Conservation (phyloP, 2,797 vertebrate genomes). For the Sciurus vulgaris region DNA sequence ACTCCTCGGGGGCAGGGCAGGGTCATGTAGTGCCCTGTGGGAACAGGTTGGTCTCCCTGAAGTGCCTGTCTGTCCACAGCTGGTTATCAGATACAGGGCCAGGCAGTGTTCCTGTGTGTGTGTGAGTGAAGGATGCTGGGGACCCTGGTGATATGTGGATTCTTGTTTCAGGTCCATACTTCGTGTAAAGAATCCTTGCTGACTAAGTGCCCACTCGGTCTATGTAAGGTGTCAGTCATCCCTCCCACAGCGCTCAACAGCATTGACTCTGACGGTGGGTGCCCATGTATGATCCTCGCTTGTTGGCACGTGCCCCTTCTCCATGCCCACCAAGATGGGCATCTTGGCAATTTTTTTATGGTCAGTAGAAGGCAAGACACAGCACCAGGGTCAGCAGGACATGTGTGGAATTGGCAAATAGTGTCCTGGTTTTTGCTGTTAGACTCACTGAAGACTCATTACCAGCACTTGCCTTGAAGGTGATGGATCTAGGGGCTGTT, state of each 20-base stretch:
- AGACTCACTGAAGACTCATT: background rate
- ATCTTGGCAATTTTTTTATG: background rate
- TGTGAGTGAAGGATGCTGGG: rapidly evolving
- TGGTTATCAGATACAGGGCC: background rate
- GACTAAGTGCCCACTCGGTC: constrained; percentile 95
- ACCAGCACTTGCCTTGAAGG: background rate
- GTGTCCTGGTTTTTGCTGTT: background rate
- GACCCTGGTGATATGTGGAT: background rate
- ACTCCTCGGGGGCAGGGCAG: background rate
- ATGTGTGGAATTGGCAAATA: background rate
- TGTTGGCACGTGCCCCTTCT: background rate
- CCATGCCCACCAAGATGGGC: rapidly evolving
- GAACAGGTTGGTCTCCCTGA: background rate
- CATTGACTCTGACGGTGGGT: constrained; percentile 97
- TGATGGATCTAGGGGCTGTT: rapidly evolving
- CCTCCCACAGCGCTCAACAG: constrained; percentile 98
- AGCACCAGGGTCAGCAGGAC: background rate
- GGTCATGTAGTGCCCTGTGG: background rate
- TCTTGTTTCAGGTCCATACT: constrained; percentile 93
- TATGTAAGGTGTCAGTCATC: constrained; percentile 98
- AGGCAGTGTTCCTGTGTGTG: background rate
- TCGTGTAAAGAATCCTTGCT: constrained; percentile 94
- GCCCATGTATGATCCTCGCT: background rate
- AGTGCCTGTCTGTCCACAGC: rapidly evolving
- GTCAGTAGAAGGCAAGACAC: background rate